A percentile compares a stretch with the other conserved stretches of the same genome.
phyloP scores from a whole-genome alignment of 2,888 invertebrate genomes.

The Conops quadrifasciatus region DNA sequence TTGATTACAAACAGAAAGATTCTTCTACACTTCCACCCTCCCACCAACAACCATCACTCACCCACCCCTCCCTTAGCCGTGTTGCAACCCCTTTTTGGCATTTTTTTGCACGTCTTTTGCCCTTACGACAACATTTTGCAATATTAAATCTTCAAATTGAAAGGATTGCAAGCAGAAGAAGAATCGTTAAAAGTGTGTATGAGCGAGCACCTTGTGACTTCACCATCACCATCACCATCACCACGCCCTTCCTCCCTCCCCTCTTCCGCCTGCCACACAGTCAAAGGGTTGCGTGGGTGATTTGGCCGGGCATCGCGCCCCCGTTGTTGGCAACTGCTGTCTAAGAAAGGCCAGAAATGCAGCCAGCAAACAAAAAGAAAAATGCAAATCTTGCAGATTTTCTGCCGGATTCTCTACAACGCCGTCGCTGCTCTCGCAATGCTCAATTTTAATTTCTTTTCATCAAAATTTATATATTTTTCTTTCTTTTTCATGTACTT shows the following conservation, averaged over 20 bases:
- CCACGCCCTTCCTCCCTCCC: not conserved
- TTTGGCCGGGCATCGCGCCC: not conserved
- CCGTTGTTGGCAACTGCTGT: not conserved
- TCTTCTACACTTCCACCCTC: too few species aligned
- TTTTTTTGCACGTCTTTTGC: not conserved
- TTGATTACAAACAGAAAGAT: conserved; percentile 16
- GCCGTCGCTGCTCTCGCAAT: conserved; percentile 21
- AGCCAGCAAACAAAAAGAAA: conserved; percentile 43
- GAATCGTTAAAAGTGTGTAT: not conserved
- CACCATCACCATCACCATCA: not conserved
- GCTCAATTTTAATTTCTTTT: conserved; percentile 54
- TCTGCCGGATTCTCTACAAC: not conserved
- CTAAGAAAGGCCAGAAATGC: conserved; percentile 25
- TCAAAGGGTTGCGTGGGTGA: too few species aligned
- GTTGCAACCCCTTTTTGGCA: conserved; percentile 29
- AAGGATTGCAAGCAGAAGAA: conserved; percentile 22
- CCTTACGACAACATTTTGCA: conserved; percentile 14
- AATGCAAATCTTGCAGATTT: conserved; percentile 61
- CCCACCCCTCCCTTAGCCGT: not conserved
- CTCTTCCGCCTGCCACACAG: not conserved
- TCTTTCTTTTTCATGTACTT: conserved; percentile 8
- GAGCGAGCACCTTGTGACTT: conserved; percentile 33
- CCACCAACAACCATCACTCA: not conserved
- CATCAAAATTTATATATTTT: conserved; percentile 49
- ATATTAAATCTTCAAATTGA: conserved; percentile 34